Evolutionary conservation across 2,113 vertebrate genomes (phyloP), one percentile per base, ranked within the genome.

Genomic region (Grantiella picta): DNA sequence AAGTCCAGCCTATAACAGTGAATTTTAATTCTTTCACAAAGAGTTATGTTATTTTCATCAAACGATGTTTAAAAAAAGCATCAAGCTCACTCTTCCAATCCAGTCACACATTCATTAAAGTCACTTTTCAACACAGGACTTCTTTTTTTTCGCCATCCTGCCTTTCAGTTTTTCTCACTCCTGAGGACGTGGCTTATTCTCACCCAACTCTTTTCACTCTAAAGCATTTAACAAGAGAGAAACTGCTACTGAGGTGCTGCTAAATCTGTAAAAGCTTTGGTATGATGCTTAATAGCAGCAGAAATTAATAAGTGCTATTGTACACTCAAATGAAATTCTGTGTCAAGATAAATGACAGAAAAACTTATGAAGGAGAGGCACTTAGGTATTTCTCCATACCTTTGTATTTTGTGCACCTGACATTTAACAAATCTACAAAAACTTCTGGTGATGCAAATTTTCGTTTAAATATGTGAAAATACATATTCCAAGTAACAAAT

Each of bases 201-300:
- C 78, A 89, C 31, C 6, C 53, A 61, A 42, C 35, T 69, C 35
- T 33, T 82, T 64, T 69, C 5, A 2, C 69, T 86, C 23, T 19
- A 75, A 84, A 89, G 75, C 61, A 89, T 44, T 89, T 87, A 65
- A 68, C 28, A 60, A 68, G 69, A 82, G 11, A 78, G 27, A 70
- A 82, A 63, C 33, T 61, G 61, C 24, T 53, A 19, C 4, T 53
- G 50, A 89, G 45, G 40, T 79, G 81, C 91, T 91, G 31, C 44
- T 90, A 87, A 94, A 91, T 53, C 69, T 92, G 69, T 81, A 78
- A 95, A 84, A 92, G 25, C 73, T 87, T 91, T 65, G 23, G 15
- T 29, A 24, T 7, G 44, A 28, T 57, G 12, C 44, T 94, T 84
- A 95, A 81, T 10, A 54, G 44, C 35, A 57, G n/a, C 23, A 90